Base-by-base conservation (phyloP, 2,888 invertebrate genomes). In the Acrobasis suavella region DNA sequence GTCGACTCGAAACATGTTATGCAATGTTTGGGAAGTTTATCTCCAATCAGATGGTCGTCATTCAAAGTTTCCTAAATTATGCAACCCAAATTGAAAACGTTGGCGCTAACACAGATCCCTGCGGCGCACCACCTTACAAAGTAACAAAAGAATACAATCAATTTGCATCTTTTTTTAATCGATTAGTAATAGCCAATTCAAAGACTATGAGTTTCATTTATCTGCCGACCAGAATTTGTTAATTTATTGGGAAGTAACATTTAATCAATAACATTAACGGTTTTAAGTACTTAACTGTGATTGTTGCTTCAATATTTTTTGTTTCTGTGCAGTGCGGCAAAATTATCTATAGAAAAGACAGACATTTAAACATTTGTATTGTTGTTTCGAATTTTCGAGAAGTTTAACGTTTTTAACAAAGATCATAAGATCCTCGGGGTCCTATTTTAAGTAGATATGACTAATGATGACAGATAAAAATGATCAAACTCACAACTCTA, bases 11-110 rank as follows among this genome's bases (percentile, higher is more conserved):
- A 67, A 65, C 66, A 32, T 62, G 62, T 82, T 83, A 73, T 72
- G 73, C 72, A 82, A 84, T 81, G 74, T 82, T 82, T 82, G 73
- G 82, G 81, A 80, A 79, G 74, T 73, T 82, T 83, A 87, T 86
- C 85, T 82, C 70, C 71, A 80, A 83, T 85, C 83, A 77, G 69
- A 69, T 72, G 74, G 76, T 78, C 77, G 75, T 82, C 81, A 78
- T 81, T 81, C 78, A 83, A 81, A 76, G 81, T 84, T 87, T 80
- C 77, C 82, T 76, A 82, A 85, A 87, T 89, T 87, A 88, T 87
- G 88, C 88, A 89, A 89, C 76, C 71, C 84, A 84, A 86, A 89
- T 89, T 89, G 85, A 87, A 88, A 82, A 85, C 76, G 81, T 85
- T 83, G 76, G 78, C 75, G 79, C 78, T 77, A 75, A 83, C 78